These are phyloP conservation scores for Diploptera punctata DNA, from an alignment of 2,888 invertebrate genomes.

Conservation along the genomic window DNA sequence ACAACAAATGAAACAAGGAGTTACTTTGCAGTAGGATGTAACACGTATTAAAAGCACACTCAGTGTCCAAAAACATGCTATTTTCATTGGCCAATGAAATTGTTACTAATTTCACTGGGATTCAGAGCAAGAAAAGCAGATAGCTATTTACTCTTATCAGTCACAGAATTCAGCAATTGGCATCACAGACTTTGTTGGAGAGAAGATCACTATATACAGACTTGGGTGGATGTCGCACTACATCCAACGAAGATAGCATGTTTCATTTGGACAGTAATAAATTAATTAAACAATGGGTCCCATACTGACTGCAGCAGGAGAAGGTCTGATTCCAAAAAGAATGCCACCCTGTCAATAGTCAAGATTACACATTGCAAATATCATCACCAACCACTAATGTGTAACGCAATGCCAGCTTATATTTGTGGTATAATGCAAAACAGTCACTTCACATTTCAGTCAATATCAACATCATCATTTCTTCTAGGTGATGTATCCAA, in stretches of 20 bases:
- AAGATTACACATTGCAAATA: constrained; percentile 1
- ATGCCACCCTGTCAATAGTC: constrained; percentile 22
- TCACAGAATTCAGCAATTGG: neutral
- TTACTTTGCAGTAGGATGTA: neutral
- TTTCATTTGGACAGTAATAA: constrained; percentile 13
- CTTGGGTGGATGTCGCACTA: too few species aligned
- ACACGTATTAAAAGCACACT: neutral
- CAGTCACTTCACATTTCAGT: constrained; percentile 35
- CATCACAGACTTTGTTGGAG: neutral
- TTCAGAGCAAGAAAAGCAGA: neutral
- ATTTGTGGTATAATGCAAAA: constrained; percentile 2
- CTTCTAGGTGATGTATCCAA: constrained; percentile 58
- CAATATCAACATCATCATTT: constrained; percentile 37
- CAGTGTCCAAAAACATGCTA: neutral
- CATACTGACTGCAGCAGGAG: constrained; percentile 17
- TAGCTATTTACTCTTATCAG: too few species aligned
- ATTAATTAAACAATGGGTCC: constrained; percentile 1
- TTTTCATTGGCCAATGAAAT: constrained; percentile 17
- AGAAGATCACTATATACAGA: too few species aligned
- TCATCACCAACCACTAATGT: constrained; percentile 11
- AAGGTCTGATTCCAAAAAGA: constrained; percentile 27
- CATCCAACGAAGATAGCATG: constrained; percentile 3
- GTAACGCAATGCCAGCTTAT: constrained; percentile 15
- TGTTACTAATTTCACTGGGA: neutral
- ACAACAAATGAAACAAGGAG: neutral